Evolutionary conservation across 1,140 invertebrate species (phyloP).

Genomic region (Drosophila burlai): DNA sequence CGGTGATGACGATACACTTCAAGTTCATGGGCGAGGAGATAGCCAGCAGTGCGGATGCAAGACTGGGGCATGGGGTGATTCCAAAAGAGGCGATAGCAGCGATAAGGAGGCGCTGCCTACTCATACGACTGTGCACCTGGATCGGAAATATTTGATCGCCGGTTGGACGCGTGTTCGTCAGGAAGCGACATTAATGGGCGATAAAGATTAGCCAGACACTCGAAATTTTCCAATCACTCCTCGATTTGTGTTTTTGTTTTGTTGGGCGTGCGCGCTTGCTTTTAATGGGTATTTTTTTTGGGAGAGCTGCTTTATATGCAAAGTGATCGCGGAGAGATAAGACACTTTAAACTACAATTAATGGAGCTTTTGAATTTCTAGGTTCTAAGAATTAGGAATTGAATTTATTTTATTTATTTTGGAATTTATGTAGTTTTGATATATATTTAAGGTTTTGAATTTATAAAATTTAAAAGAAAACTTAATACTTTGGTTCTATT

Average conservation of each 20-base stretch:
- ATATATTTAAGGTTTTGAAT: background rate
- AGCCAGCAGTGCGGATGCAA: constrained; percentile 4
- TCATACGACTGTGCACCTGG: constrained; percentile 48
- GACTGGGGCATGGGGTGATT: constrained; percentile 54
- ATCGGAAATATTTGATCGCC: constrained; percentile 52
- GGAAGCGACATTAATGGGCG: constrained; percentile 40
- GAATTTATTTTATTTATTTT: background rate
- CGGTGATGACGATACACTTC: constrained; percentile 47
- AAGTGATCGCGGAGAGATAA: constrained; percentile 21
- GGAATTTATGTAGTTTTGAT: too few relatives aligned
- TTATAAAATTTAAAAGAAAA: background rate
- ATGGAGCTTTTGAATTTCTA: background rate
- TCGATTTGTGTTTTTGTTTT: constrained; percentile 23
- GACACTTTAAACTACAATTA: background rate
- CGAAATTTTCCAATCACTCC: constrained; percentile 64
- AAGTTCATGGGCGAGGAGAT: constrained; percentile 73
- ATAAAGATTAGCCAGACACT: constrained; percentile 55
- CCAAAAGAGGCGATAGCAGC: constrained; percentile 25
- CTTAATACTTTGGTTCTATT: background rate
- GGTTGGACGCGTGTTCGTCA: constrained; percentile 44
- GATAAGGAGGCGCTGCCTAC: constrained; percentile 26
- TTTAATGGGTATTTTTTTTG: constrained; percentile 16
- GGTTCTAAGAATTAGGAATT: background rate
- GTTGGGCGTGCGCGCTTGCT: constrained; percentile 16
- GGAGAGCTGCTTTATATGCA: constrained; percentile 27